Evolutionary conservation across 2,797 vertebrate genomes (phyloP), one percentile per base, ranked within the genome.

Genomic region (Xenopus petersii): DNA sequence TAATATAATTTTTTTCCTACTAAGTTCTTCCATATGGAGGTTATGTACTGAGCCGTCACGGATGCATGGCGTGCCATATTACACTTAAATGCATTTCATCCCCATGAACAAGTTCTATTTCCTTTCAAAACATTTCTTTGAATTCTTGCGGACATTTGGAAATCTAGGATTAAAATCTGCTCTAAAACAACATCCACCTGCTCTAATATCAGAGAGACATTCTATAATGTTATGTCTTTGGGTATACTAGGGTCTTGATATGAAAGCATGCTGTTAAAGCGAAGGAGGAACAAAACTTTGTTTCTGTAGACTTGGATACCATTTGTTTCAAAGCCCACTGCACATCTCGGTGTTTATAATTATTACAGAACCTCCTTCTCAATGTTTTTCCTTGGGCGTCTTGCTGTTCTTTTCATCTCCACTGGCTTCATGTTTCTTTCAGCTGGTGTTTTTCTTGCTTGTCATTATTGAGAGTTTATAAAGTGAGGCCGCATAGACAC

Each of bases 391-490:
- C 71, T 46, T 13, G 3, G 55, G 71, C 66, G 12, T 51, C 71
- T 36, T 55, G 62, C 71, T 70, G 67, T 70, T 74, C 66, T 70
- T 79, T 79, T 74, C n/a, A 74, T 70, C 67, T 74, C 64, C 33
- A 30, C 36, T 51, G 42, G 60, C 36, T 64, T 73, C 54, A 42
- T 59, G 48, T 78, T 69, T 21, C 42, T 69, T 59, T 49, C 71
- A 78, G 71, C 71, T 78, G 73, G 71, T 74, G 58, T 78, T 68
- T 69, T 78, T 33, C 64, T 55, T 70, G 42, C 67, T 74, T 79
- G 71, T 74, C 71, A 61, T 74, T 74, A 65, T 70, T 66, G 71
- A 74, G 73, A 74, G 76, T 79, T 79, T 73, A 79, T 54, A 79
- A 79, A 79, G 71, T 65, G 59, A 70, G 26, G 54, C 47, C 15